Evolutionary conservation across 1,140 invertebrate species (phyloP).

Genomic region (Nixonia krombeini): DNA sequence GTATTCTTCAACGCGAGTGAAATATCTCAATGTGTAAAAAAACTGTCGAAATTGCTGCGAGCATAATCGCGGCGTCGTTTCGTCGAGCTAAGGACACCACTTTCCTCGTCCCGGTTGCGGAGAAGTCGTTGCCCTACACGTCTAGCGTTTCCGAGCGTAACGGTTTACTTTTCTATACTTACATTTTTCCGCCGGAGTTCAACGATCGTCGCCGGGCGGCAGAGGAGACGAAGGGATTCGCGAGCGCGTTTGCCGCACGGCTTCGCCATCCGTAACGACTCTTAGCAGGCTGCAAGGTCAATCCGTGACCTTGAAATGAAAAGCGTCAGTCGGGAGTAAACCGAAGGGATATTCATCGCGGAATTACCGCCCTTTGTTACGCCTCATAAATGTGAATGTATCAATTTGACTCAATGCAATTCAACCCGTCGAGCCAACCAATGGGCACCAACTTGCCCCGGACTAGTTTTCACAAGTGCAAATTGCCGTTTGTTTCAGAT

Average conservation of each 20-base stretch:
- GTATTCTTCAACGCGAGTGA: no score
- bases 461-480: no score
- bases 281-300: neutral
- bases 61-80: no score
- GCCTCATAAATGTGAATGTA: no score
- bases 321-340: slow-evolving; percentile 3
- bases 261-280: neutral
- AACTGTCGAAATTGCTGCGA: neutral
- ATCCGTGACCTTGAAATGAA: slow-evolving; percentile 26
- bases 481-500: no score
- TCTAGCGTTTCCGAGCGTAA: slow-evolving; percentile 46
- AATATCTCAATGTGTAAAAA: no score
- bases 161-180: slow-evolving; percentile 47
- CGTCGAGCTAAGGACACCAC: no score
- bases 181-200: slow-evolving; percentile 41
- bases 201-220: slow-evolving; percentile 28
- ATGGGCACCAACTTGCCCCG: no score
- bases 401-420: no score
- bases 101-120: slow-evolving; percentile 20
- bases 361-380: no score
- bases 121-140: slow-evolving; percentile 38
- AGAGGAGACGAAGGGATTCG: neutral
- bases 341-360: no score
- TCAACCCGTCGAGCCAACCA: no score
- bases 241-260: neutral